Conservation (phyloP, 2,797 vertebrate species). For the Luscinia luscinia region DNA sequence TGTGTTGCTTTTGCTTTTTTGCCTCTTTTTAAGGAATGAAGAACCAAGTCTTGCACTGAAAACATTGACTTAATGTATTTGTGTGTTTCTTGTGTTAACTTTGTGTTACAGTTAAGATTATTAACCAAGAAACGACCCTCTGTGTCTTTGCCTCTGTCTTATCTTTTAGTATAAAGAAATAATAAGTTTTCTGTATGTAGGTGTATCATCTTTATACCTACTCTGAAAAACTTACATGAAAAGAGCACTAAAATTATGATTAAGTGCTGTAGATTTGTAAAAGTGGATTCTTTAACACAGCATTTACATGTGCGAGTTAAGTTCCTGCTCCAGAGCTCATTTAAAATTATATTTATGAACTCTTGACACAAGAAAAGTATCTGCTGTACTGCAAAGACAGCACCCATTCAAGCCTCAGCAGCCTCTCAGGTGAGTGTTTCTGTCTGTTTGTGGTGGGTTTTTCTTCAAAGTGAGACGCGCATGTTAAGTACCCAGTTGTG, state of each 20-base stretch:
- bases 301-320: conserved; percentile 1
- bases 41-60: background rate
- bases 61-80: background rate
- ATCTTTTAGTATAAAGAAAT: background rate
- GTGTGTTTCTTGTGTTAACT: background rate
- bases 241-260: conserved; percentile 31
- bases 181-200: background rate
- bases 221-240: background rate
- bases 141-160: background rate
- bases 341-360: background rate
- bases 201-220: background rate
- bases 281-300: conserved; percentile 19
- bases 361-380: background rate
- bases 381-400: background rate
- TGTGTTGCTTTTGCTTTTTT: background rate
- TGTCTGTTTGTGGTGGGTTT: background rate
- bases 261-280: conserved; percentile 8
- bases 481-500: background rate
- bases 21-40: background rate
- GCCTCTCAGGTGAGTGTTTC: background rate
- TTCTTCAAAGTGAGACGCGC: background rate
- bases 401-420: background rate
- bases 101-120: background rate
- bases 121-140: background rate
- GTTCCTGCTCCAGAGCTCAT: conserved; percentile 21